These are phyloP conservation scores for Microtus montanus DNA, from an alignment of 2,113 vertebrate genomes.

Conservation along the genomic window DNA sequence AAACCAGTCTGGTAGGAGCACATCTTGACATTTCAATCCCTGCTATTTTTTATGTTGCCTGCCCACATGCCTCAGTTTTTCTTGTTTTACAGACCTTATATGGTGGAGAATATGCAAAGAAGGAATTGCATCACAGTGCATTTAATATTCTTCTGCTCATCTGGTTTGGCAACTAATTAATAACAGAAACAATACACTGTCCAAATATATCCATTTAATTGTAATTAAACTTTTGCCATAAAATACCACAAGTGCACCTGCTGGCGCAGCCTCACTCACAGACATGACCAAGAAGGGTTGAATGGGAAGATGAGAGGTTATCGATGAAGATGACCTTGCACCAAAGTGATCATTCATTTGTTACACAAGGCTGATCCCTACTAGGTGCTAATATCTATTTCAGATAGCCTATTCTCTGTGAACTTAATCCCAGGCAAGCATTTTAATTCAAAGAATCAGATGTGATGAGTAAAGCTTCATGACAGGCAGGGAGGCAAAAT, in stretches of 20 bases:
- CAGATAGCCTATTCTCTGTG: neutral
- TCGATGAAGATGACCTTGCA: neutral
- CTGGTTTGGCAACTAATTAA: neutral
- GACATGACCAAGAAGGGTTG: neutral
- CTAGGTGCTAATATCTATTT: neutral
- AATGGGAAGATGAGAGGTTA: neutral
- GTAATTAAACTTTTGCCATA: neutral
- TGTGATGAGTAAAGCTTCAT: neutral
- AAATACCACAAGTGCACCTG: neutral
- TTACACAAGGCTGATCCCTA: neutral
- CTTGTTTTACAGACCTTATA: neutral
- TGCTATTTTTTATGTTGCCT: neutral
- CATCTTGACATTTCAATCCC: neutral
- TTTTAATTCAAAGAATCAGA: neutral
- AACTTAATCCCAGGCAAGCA: neutral
- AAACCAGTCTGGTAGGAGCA: neutral
- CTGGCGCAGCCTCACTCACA: neutral
- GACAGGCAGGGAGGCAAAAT: neutral
- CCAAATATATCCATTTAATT: neutral
- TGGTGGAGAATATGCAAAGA: neutral
- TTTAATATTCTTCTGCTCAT: neutral
- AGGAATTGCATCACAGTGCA: neutral
- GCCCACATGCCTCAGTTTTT: neutral
- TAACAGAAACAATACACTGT: neutral
- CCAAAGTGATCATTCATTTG: neutral